Percentiles rank a stretch among this genome's conserved stretches.
Conservation (phyloP, 2,888 invertebrate genomes). For the Agapetus fuscipes region DNA sequence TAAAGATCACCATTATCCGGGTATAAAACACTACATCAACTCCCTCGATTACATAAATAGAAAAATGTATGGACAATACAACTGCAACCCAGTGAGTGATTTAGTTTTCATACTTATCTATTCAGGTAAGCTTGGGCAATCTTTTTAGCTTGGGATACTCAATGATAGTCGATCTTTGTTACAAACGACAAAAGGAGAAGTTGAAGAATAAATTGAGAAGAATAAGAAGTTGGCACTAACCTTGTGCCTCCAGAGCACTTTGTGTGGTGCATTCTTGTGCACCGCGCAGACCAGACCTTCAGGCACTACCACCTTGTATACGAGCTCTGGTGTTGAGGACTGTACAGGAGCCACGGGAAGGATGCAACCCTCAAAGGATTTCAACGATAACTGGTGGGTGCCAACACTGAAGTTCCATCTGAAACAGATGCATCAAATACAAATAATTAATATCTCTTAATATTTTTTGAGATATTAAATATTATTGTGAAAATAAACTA, state of each 20-base stretch:
- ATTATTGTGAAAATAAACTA: too few relatives aligned
- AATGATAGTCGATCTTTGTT: too few relatives aligned
- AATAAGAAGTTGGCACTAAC: conserved; percentile 40
- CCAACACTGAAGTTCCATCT: conserved; percentile 96
- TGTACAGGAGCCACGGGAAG: conserved; percentile 5
- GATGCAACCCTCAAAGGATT: conserved; percentile 41
- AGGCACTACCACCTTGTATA: conserved; percentile 57
- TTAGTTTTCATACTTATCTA: too few relatives aligned
- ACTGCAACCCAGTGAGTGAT: too few relatives aligned
- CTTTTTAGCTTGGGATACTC: too few relatives aligned
- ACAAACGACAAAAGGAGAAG: neutral
- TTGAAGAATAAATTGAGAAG: neutral
- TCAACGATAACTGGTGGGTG: conserved; percentile 66
- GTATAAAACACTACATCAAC: too few relatives aligned
- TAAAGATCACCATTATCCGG: too few relatives aligned
- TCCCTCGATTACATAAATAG: too few relatives aligned
- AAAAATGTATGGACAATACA: too few relatives aligned
- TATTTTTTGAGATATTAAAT: conserved; percentile 1
- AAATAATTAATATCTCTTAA: neutral
- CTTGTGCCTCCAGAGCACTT: conserved; percentile 66
- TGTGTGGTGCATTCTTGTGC: conserved; percentile 45
- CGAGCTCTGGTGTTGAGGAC: conserved; percentile 34
- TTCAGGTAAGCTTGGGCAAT: too few relatives aligned
- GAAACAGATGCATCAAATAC: too few relatives aligned
- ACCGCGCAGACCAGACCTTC: conserved; percentile 64